phyloP scores from a whole-genome alignment of 1,140 invertebrate species.

The Drosophila lacteicornis region DNA sequence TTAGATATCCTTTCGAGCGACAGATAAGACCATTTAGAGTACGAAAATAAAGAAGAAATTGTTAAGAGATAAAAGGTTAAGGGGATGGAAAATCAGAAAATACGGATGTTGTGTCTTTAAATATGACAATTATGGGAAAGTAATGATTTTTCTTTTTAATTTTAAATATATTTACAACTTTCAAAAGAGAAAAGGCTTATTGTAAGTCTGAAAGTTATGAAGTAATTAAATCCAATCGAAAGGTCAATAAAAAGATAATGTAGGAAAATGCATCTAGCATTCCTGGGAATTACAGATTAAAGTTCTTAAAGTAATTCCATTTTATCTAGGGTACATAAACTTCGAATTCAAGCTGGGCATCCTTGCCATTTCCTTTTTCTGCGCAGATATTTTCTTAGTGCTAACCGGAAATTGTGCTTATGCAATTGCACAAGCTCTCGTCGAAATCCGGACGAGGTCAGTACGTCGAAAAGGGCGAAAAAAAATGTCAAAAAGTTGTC shows the following conservation, averaged over 20 bases:
- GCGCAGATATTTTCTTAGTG: conserved; percentile 52
- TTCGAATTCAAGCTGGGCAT: conserved; percentile 1
- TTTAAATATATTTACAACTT: background rate
- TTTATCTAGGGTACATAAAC: background rate
- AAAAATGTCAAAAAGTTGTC: conserved; percentile 37
- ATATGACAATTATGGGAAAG: background rate
- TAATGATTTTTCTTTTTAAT: background rate
- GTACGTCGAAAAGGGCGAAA: conserved; percentile 30
- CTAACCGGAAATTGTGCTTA: conserved; percentile 75
- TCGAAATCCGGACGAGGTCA: conserved; percentile 49
- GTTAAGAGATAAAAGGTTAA: background rate
- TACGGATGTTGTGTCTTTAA: background rate
- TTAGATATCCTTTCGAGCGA: conserved; percentile 10
- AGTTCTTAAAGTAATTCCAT: background rate
- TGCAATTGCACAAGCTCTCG: conserved; percentile 59
- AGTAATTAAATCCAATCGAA: no score
- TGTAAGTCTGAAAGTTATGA: no score
- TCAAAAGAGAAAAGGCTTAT: no score
- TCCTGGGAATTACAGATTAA: background rate
- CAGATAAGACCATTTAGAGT: conserved; percentile 7
- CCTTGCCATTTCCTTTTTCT: conserved; percentile 21
- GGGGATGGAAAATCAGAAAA: background rate
- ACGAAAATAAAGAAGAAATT: background rate
- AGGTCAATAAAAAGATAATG: background rate
- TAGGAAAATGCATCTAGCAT: background rate